These are phyloP conservation scores for Calosoma granatense DNA, from an alignment of 1,140 invertebrate species.

Conservation along the genomic window DNA sequence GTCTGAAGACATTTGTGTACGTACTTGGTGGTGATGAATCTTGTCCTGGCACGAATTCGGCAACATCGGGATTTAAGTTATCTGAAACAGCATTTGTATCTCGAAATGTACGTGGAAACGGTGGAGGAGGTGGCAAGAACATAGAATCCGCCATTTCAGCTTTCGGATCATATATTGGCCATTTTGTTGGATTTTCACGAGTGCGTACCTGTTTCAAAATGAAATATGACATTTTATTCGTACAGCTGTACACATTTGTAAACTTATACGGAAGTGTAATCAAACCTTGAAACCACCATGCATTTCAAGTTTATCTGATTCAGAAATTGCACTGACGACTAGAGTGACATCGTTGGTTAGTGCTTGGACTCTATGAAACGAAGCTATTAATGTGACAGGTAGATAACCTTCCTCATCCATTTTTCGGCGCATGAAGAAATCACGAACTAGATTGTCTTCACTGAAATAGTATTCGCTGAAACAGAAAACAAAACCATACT, in stretches of 20 bases:
- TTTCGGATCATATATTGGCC: constrained; percentile 64
- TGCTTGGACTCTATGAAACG: constrained; percentile 86
- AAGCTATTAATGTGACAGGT: constrained; percentile 85
- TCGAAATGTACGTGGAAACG: constrained; percentile 42
- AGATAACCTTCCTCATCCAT: constrained; percentile 93
- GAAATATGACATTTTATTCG: constrained; percentile 3
- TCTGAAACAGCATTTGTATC: constrained; percentile 31
- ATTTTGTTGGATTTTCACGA: constrained; percentile 66
- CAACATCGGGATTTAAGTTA: constrained; percentile 72
- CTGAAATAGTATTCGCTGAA: constrained; percentile 98
- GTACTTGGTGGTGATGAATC: background rate
- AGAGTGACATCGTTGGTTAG: constrained; percentile 76
- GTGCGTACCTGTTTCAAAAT: constrained; percentile 56
- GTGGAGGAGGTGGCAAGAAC: constrained; percentile 52
- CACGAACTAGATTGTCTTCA: constrained; percentile 88
- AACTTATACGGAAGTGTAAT: background rate
- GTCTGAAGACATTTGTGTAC: too few species aligned
- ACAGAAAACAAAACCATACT: constrained; percentile 23
- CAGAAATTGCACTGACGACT: constrained; percentile 70
- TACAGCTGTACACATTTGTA: too few species aligned
- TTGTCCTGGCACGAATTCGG: constrained; percentile 63
- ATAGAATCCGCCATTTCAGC: constrained; percentile 39
- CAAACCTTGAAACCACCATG: constrained; percentile 58
- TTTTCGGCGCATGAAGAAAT: constrained; percentile 93
- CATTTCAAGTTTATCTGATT: constrained; percentile 73